phyloP scores from a whole-genome alignment of 2,797 vertebrate genomes.

The Nyctalus aviator region DNA sequence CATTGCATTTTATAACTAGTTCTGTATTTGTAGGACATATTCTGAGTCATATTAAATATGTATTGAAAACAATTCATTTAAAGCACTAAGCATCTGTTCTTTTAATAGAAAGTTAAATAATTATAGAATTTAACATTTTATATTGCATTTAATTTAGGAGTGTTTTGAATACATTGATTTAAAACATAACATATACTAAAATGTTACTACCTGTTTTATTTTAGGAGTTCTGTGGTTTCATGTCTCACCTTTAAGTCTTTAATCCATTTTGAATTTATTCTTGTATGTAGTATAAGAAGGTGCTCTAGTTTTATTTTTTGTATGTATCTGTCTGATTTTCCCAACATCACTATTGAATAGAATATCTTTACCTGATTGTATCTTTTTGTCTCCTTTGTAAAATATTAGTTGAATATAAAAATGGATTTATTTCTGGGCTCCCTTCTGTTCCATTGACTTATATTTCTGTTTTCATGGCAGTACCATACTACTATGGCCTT shows the following conservation, averaged over 20 bases:
- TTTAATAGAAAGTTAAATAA: background rate
- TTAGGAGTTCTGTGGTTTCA: background rate
- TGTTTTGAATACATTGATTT: background rate
- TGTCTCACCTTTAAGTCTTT: background rate
- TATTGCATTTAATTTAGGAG: background rate
- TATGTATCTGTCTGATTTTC: background rate
- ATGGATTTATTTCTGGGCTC: background rate
- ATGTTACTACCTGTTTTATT: background rate
- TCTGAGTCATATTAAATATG: background rate
- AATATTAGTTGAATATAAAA: background rate
- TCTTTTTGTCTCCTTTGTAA: background rate
- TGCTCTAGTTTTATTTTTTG: background rate
- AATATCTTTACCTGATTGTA: background rate
- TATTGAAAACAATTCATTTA: background rate
- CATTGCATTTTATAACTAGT: background rate
- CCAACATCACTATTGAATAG: background rate
- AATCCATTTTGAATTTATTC: background rate
- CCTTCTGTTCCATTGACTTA: background rate
- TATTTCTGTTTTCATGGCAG: background rate
- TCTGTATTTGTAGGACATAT: background rate
- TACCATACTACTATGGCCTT: background rate
- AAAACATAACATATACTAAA: background rate
- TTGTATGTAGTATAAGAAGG: background rate
- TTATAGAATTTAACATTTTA: background rate
- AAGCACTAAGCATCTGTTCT: background rate